Evolutionary conservation across 2,888 invertebrate species (phyloP).

Genomic region (Mycalesis mineus): DNA sequence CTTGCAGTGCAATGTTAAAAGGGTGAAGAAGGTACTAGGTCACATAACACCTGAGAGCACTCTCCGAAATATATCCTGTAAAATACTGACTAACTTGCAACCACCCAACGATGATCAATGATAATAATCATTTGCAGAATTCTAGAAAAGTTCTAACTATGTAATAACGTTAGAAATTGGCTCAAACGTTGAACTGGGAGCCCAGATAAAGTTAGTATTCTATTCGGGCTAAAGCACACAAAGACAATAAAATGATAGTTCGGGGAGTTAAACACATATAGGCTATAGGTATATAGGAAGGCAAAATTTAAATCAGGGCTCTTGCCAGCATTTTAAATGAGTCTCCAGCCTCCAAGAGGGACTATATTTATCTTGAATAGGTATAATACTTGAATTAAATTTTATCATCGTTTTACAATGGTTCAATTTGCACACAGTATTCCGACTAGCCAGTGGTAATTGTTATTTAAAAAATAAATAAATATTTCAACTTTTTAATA

Average conservation of each 20-base stretch:
- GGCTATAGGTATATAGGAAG: not conserved
- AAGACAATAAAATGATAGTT: constrained; percentile 26
- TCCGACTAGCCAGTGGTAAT: too few relatives aligned
- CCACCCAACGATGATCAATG: too few relatives aligned
- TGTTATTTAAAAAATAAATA: too few relatives aligned
- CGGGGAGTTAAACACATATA: constrained; percentile 21
- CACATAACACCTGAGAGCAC: too few relatives aligned
- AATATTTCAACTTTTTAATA: too few relatives aligned
- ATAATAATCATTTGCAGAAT: not conserved
- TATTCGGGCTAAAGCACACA: constrained; percentile 21
- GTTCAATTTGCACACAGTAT: too few relatives aligned
- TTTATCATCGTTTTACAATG: too few relatives aligned
- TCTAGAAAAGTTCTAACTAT: constrained; percentile 4
- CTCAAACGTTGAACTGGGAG: constrained; percentile 20
- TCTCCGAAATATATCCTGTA: too few relatives aligned
- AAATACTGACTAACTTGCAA: too few relatives aligned
- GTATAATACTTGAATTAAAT: not conserved
- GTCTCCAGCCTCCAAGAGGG: not conserved
- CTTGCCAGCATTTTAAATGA: constrained; percentile 16
- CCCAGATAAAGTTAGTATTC: constrained; percentile 24
- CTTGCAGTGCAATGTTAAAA: too few relatives aligned
- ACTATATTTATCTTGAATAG: not conserved
- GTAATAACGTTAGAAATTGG: constrained; percentile 11
- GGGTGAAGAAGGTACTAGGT: too few relatives aligned
- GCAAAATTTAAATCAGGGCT: constrained; percentile 14